Conservation (phyloP, 2,797 vertebrate genomes). For the Erpetoichthys calabaricus region DNA sequence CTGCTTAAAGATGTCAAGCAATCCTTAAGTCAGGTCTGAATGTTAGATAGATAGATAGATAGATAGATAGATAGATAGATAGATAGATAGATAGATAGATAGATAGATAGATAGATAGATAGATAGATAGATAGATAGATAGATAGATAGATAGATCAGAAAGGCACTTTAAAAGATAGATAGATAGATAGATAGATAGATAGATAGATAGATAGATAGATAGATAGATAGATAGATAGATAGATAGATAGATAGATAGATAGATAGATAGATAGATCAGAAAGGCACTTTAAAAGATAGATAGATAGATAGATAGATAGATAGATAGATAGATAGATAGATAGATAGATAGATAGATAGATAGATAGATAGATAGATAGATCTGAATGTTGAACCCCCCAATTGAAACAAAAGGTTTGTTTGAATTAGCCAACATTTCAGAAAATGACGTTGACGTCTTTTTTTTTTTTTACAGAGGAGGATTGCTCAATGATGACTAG, state of each 20-base stretch:
- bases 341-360: slow-evolving; percentile 26
- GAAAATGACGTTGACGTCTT: too few relatives aligned
- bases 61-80: not conserved
- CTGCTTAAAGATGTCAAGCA: too few relatives aligned
- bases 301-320: slow-evolving; percentile 1
- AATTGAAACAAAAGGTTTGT: too few relatives aligned
- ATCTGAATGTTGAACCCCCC: too few relatives aligned
- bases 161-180: not conserved
- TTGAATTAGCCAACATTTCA: too few relatives aligned
- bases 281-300: not conserved
- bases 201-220: not conserved
- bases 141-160: not conserved
- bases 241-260: too few relatives aligned
- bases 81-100: not conserved
- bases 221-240: too few relatives aligned
- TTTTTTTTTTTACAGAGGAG: too few relatives aligned
- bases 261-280: too few relatives aligned
- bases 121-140: not conserved
- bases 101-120: not conserved
- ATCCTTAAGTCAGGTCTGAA: too few relatives aligned
- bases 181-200: not conserved
- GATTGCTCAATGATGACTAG: too few relatives aligned
- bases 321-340: slow-evolving; percentile 22
- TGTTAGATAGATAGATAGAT: not conserved
- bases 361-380: slow-evolving; percentile 27